Evolutionary conservation across 2,113 vertebrate genomes (phyloP).

Genomic region (mouse (Mus musculus)): GRCm39 chr12:97939001-97939500

Average conservation of each 20-base stretch:
- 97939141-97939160: not conserved
- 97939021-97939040: not conserved
- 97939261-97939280: not conserved
- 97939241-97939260: not conserved
- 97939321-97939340: not conserved
- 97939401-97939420: not conserved
- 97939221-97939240: not conserved
- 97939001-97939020: not conserved
- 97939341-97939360: not conserved
- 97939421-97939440: not conserved
- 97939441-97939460: not conserved
- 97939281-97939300: not conserved
- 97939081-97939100: not conserved
- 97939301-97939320: not conserved
- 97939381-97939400: not conserved
- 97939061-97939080: not conserved
- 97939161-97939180: not conserved
- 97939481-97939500: rapidly evolving
- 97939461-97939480: not conserved
- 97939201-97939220: not conserved
- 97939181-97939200: not conserved
- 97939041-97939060: not conserved
- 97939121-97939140: not conserved
- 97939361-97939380: not conserved
- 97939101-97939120: not conserved